Evolutionary conservation across 2,113 vertebrate species (phyloP).

Genomic region (Cheilinus undulatus): DNA sequence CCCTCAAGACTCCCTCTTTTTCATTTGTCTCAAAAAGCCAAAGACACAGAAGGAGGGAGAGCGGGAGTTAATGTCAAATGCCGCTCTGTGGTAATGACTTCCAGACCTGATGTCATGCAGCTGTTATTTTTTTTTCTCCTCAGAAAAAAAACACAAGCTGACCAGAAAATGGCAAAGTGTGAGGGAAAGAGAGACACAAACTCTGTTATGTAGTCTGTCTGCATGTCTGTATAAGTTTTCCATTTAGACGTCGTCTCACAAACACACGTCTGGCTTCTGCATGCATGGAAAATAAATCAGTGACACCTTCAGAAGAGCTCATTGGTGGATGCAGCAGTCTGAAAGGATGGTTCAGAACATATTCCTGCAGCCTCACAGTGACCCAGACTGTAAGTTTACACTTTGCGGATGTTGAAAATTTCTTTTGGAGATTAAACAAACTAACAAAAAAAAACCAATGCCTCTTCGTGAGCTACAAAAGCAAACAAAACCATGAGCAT

Average conservation of each 20-base stretch:
- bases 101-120: constrained; percentile 85
- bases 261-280: constrained; percentile 50
- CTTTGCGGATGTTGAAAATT: no score
- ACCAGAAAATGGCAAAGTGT: constrained; percentile 66
- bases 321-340: neutral
- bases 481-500: no score
- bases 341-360: neutral
- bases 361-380: neutral
- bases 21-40: constrained; percentile 47
- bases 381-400: neutral
- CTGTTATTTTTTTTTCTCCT: constrained; percentile 66
- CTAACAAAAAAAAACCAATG: no score
- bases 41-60: constrained; percentile 17
- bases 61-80: constrained; percentile 72
- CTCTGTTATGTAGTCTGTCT: constrained; percentile 73
- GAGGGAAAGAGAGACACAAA: constrained; percentile 57
- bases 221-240: constrained; percentile 68
- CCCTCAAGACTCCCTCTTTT: constrained; percentile 28
- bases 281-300: constrained; percentile 47
- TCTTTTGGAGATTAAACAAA: no score
- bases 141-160: constrained; percentile 59
- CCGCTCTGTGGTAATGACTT: constrained; percentile 78
- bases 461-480: no score
- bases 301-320: constrained; percentile 25
- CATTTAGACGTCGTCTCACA: constrained; percentile 50